Base-by-base conservation (phyloP, 1,140 invertebrate genomes). In the Geopemphigus sp. region DNA sequence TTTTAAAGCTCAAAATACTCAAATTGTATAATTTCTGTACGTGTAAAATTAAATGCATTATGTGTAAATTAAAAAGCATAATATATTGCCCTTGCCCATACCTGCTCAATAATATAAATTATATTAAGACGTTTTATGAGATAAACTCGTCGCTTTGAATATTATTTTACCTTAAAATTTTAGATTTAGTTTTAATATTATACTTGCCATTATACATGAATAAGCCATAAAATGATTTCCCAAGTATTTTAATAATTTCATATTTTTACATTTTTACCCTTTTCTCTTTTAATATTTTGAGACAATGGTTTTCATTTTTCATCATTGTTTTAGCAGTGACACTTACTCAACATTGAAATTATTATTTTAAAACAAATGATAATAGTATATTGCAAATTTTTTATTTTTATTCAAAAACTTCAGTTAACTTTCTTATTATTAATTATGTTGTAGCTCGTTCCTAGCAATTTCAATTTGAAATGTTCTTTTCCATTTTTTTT, bases 381-480 rank as follows among this genome's bases (percentile, higher is more conserved):
- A n/a, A n/a, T n/a, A n/a, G n/a, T n/a, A 22, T 26, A 15, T 17
- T 53, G 17, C 12, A 45, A 54, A 70, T 29, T 29, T 24, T 50
- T 53, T 70, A 4, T 70, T 70, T 15, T 66, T 47, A 24, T 68
- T 47, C 22, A 47, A 68, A 24, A 47, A 50, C 14, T 68, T 12
- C 66, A 17, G 6, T 24, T 47, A 50, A 50, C 12, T 1, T 26
- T 50, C 26, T 50, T 29, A 32, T 17, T 63, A 63, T 63, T 32
- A 17, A 54, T 29, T n/a, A 14, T n/a, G n/a, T 72, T 72, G 50
- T 68, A 68, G 68, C 50, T 54, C 17, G 50, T 72, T 72, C 68
- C 68, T 72, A 72, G 24, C 26, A 72, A 29, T 53, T 72, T 72
- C 68, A 72, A 54, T 15, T 54, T 72, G 50, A 32, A 72, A 54